A percentile compares a stretch with the other conserved stretches of the same genome.
Conservation (phyloP, 2,888 invertebrate genomes). For the Philonicus albiceps region DNA sequence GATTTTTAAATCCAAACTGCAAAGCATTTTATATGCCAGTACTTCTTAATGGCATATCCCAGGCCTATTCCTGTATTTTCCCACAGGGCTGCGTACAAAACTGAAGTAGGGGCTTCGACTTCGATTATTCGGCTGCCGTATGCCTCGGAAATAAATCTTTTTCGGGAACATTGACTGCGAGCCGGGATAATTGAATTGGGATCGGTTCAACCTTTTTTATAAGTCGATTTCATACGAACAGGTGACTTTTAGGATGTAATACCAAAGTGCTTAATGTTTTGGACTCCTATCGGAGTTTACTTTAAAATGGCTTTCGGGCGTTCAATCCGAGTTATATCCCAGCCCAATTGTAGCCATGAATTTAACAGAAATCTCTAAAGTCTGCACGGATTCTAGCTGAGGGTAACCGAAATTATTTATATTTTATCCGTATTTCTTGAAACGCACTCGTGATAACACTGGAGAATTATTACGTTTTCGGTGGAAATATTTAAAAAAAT, state of each 20-base stretch:
- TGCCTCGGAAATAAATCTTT: slow-evolving; percentile 12
- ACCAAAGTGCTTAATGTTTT: neutral
- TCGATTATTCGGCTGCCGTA: neutral
- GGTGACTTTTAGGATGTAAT: neutral
- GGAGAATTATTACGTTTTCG: neutral
- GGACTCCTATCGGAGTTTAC: neutral
- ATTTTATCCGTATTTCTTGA: neutral
- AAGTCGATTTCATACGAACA: slow-evolving; percentile 8
- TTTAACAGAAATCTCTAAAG: neutral
- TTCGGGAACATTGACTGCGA: slow-evolving; percentile 25
- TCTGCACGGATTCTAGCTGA: neutral
- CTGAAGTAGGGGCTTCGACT: neutral
- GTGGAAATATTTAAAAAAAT: too few species aligned
- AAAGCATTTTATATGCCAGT: neutral
- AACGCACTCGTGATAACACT: neutral
- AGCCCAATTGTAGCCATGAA: neutral
- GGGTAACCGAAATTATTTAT: neutral
- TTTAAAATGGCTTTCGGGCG: neutral
- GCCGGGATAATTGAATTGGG: slow-evolving; percentile 25
- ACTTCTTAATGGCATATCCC: slow-evolving; percentile 4
- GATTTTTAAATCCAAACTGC: neutral
- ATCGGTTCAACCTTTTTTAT: slow-evolving; percentile 18
- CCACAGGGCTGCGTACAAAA: neutral
- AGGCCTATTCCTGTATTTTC: neutral
- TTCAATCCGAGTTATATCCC: neutral